Evolutionary conservation across 2,113 vertebrate species (phyloP), one percentile per base, ranked within the genome.

Genomic region (Malaclemys terrapin): DNA sequence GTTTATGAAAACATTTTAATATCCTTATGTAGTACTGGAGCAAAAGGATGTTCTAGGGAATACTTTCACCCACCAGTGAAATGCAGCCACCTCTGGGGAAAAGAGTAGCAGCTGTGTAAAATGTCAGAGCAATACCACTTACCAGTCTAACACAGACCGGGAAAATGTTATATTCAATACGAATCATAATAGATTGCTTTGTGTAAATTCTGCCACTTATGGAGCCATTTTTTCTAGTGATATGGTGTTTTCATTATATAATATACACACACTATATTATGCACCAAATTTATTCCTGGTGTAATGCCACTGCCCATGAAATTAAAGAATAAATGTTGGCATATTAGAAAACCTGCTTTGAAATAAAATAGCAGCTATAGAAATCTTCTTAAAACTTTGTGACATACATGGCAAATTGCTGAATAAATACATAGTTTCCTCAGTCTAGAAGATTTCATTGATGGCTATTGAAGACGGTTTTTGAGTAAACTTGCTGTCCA

Each of bases 371-470:
- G 10, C 81, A 80, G 85, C 19, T 35, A 20, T 8, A 54, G 19
- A 47, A n/a, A 11, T 78, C 1, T 0, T 84, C 65, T 75, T 75
- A 65, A 94, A 81, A 14, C 19, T 42, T 10, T 69, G 80, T 75
- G 42, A 50, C 8, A 4, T 2, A 9, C 35, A 6, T 2, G 69
- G 3, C 8, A 54, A 62, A 65, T 86, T 19, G 2, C 6, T 38
- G 27, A 59, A 16, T 50, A 80, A 80, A 50, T 50, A 38, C 29
- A 29, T 50, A 50, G 42, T 12, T 80, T 50, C 45, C 27, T 50
- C 97, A 98, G 89, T 86, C 80, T 54, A 78, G 69, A 62, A 94
- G 91, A 97, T 95, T 96, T 96, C 69, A 93, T 88, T 97, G 89
- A 97, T 96, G 94, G 85, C 89, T 53, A 92, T 94, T 94, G 89